Evolutionary conservation across 2,113 vertebrate species (phyloP).

Genomic region (Sus scrofa): T2T-Sscrofa CM000821.6:4288001-4288500

Average conservation of each 20-base stretch:
- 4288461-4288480: background rate
- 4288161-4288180: background rate
- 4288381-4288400: background rate
- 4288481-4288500: background rate
- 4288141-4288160: background rate
- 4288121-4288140: background rate
- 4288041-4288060: background rate
- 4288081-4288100: background rate
- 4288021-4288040: background rate
- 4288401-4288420: background rate
- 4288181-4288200: background rate
- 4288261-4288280: background rate
- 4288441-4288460: background rate
- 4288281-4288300: background rate
- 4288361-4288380: background rate
- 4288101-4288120: background rate
- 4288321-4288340: background rate
- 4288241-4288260: background rate
- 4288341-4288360: background rate
- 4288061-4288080: background rate
- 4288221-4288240: background rate
- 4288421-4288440: background rate
- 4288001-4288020: background rate
- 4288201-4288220: background rate
- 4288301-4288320: background rate